A percentile compares a stretch with the other conserved stretches of the same genome.
phyloP scores from a whole-genome alignment of 2,797 vertebrate species.

The Gobio occitaniae region DNA sequence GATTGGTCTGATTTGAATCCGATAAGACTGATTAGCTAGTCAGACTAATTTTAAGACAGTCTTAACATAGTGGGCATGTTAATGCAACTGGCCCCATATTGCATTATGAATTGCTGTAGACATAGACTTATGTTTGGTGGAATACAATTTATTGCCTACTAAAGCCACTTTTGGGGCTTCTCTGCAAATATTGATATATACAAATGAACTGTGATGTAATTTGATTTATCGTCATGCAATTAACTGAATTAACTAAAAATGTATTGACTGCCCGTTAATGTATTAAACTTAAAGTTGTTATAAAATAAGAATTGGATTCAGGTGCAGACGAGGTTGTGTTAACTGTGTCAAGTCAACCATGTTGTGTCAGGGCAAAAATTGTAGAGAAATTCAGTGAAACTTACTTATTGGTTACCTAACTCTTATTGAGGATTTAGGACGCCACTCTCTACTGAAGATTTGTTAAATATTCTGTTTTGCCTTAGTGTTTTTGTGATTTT shows the following conservation, averaged over 20 bases:
- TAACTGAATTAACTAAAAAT: neutral
- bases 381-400: no score
- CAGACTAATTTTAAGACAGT: neutral
- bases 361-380: no score
- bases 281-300: no score
- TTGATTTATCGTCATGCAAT: neutral
- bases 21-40: neutral
- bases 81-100: neutral
- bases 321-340: no score
- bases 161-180: neutral
- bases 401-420: no score
- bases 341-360: no score
- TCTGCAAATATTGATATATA: neutral
- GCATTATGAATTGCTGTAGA: neutral
- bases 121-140: constrained; percentile 2
- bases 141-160: neutral
- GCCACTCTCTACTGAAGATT: neutral
- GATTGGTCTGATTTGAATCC: neutral
- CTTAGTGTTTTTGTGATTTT: neutral
- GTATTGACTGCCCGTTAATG: neutral
- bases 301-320: no score
- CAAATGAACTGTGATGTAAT: neutral
- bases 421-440: no score
- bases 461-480: neutral
- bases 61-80: neutral